Conservation (phyloP, 2,797 vertebrate genomes). For the Zalophus californianus region DNA sequence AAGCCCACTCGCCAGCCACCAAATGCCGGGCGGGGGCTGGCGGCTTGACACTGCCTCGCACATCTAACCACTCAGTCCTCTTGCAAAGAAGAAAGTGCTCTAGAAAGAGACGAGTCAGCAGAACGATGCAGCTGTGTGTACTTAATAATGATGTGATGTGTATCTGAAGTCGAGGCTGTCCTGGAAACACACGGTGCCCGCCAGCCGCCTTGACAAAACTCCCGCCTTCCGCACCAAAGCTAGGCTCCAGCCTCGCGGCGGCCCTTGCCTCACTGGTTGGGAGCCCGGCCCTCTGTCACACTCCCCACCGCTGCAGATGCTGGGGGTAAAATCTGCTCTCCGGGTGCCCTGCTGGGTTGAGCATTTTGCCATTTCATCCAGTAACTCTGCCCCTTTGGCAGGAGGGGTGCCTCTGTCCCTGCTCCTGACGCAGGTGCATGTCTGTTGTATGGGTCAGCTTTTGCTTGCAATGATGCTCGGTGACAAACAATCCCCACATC, state of each 20-base stretch:
- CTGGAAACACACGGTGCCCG: background rate
- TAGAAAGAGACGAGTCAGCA: background rate
- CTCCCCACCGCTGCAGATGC: too few species aligned
- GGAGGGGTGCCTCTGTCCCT: background rate
- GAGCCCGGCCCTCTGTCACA: rapidly evolving
- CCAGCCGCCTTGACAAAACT: rapidly evolving
- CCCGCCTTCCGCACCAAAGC: rapidly evolving
- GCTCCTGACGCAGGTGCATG: rapidly evolving
- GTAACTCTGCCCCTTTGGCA: rapidly evolving
- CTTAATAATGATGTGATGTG: background rate
- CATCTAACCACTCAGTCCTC: rapidly evolving
- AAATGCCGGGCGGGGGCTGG: rapidly evolving
- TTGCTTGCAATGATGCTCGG: rapidly evolving
- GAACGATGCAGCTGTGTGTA: background rate
- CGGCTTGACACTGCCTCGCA: background rate
- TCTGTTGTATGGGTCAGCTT: rapidly evolving
- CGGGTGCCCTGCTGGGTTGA: background rate
- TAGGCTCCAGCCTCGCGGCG: background rate
- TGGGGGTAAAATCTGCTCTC: background rate
- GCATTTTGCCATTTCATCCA: rapidly evolving
- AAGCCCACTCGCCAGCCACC: rapidly evolving
- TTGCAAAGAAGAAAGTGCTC: background rate
- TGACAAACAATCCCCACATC: background rate
- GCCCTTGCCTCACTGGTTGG: background rate
- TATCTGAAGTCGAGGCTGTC: background rate